A percentile compares a stretch with the other conserved stretches of the same genome.
Evolutionary conservation across 2,113 vertebrate genomes (phyloP).

Genomic region (Cyanoderma ruficeps): DNA sequence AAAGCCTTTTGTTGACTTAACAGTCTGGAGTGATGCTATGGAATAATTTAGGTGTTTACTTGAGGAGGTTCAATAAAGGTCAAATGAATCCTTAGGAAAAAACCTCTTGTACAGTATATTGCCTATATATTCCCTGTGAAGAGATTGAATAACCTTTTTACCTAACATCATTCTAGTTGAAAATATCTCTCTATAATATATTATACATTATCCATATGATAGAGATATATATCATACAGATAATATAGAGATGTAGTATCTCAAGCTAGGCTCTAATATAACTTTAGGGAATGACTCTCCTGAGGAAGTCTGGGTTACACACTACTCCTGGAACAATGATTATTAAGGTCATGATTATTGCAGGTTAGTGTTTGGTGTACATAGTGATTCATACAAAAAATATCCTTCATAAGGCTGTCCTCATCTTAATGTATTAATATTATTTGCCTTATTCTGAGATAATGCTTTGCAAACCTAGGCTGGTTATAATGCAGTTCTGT

Average conservation of each 20-base stretch:
- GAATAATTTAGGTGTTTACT: slow-evolving; percentile 5
- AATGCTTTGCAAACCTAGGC: background rate
- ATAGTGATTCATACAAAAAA: background rate
- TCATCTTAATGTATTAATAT: background rate
- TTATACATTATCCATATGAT: background rate
- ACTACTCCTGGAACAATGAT: background rate
- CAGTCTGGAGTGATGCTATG: background rate
- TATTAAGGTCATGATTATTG: background rate
- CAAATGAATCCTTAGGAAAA: background rate
- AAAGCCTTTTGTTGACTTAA: background rate
- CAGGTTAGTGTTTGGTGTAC: background rate
- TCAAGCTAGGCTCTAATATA: background rate
- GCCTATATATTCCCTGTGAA: background rate
- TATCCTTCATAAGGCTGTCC: background rate
- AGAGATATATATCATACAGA: background rate
- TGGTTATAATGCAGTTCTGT: background rate
- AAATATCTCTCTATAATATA: background rate
- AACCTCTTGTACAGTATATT: background rate
- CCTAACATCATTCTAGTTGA: background rate
- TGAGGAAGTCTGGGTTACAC: background rate
- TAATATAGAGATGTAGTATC: background rate
- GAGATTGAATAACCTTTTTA: background rate
- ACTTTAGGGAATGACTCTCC: background rate
- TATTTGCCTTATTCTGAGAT: background rate
- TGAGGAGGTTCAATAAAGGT: slow-evolving; percentile 5